Conservation (phyloP, 2,888 invertebrate genomes). For the Eupithecia abbreviata region DNA sequence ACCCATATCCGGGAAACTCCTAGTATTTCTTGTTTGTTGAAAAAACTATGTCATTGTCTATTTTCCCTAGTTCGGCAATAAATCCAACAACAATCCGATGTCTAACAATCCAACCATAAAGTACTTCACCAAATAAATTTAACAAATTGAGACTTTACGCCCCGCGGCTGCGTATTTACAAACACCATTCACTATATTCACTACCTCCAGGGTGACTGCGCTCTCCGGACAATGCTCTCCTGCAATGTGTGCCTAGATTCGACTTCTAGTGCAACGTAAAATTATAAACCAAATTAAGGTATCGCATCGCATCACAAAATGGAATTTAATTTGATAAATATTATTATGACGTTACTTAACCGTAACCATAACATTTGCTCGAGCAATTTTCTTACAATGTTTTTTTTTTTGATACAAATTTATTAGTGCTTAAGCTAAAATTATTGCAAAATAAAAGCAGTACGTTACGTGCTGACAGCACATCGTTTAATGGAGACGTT, state of each 20-base stretch:
- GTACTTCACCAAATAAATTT: conserved; percentile 42
- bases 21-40: background rate
- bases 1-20: conserved; percentile 1
- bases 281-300: background rate
- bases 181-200: conserved; percentile 46
- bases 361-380: background rate
- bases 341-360: background rate
- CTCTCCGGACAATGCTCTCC: conserved; percentile 23
- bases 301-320: background rate
- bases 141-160: conserved; percentile 55
- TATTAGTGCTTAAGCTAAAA: background rate
- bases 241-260: conserved; percentile 12
- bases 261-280: background rate
- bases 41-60: conserved; percentile 10
- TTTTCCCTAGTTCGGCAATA: conserved; percentile 30
- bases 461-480: background rate
- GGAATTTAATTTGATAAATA: background rate
- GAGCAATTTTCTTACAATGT: background rate
- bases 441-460: background rate
- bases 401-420: background rate
- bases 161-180: conserved; percentile 53
- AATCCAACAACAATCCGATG: conserved; percentile 36
- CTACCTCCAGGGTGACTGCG: conserved; percentile 36
- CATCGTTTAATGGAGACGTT: background rate
- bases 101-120: conserved; percentile 37